Evolutionary conservation across 2,113 vertebrate genomes (phyloP).

Genomic region (Hippocampus comes): DNA sequence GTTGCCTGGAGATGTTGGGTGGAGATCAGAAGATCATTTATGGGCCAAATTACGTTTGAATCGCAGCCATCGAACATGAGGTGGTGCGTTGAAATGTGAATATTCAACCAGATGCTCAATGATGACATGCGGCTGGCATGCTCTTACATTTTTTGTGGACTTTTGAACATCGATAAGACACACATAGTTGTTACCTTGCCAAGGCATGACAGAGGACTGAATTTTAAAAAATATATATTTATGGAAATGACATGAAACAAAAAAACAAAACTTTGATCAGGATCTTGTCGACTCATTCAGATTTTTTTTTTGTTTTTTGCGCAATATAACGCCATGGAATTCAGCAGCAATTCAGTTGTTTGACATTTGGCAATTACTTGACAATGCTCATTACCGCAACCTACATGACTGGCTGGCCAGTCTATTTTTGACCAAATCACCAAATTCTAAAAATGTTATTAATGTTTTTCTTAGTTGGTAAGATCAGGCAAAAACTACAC

Average conservation of each 20-base stretch:
- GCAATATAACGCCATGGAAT: neutral
- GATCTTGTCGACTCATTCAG: neutral
- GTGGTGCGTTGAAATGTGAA: neutral
- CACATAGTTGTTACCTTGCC: neutral
- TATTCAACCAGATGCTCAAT: neutral
- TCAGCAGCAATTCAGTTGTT: neutral
- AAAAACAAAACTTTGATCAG: neutral
- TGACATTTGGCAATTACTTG: neutral
- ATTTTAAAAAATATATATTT: too few relatives aligned
- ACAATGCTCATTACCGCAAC: neutral
- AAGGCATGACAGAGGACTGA: neutral
- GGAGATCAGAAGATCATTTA: constrained; percentile 52
- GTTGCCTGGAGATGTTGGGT: constrained; percentile 43
- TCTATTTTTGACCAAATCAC: too few relatives aligned
- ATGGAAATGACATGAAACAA: neutral
- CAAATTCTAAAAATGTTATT: too few relatives aligned
- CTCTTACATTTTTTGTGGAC: neutral
- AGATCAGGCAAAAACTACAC: too few relatives aligned
- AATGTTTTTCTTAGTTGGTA: too few relatives aligned
- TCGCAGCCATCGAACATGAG: constrained; percentile 12
- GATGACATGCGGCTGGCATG: neutral
- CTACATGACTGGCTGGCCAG: too few relatives aligned
- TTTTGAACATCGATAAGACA: neutral
- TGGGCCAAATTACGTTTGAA: constrained; percentile 20
- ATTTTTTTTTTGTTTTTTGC: too few relatives aligned